Evolutionary conservation across 1,140 invertebrate genomes (phyloP).

Genomic region (Drosophila busckii): DNA sequence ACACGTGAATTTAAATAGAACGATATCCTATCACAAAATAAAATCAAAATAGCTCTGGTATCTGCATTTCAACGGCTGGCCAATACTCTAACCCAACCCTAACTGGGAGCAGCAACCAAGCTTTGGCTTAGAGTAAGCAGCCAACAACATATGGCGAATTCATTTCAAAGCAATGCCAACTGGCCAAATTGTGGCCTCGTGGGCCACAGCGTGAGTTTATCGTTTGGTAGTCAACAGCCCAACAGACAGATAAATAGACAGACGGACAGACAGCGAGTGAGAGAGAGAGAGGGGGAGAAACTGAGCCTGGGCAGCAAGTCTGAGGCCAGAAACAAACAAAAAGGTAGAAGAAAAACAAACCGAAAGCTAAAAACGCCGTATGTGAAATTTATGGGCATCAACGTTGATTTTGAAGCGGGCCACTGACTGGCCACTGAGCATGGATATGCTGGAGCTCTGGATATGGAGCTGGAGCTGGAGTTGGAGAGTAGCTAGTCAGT

Average conservation of each 20-base stretch:
- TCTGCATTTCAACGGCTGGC: background rate
- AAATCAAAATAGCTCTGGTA: too few relatives aligned
- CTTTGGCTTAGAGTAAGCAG: slow-evolving; percentile 36
- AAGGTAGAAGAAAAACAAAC: slow-evolving; percentile 1
- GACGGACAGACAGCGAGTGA: too few relatives aligned
- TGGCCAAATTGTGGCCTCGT: slow-evolving; percentile 28
- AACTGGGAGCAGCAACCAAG: slow-evolving; percentile 22
- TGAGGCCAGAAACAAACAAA: slow-evolving; percentile 27
- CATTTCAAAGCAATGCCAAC: slow-evolving; percentile 70
- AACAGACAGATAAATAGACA: slow-evolving; percentile 20
- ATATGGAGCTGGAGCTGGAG: background rate
- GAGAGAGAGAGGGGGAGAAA: slow-evolving; percentile 5
- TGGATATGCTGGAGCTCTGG: slow-evolving; percentile 11
- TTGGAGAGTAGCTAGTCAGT: slow-evolving; percentile 44
- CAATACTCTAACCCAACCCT: slow-evolving; percentile 4
- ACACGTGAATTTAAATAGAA: too few relatives aligned
- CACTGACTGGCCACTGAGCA: slow-evolving; percentile 20
- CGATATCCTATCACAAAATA: too few relatives aligned
- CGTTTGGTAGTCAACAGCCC: slow-evolving; percentile 52
- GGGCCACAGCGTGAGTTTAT: slow-evolving; percentile 62
- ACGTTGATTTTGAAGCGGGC: slow-evolving; percentile 70
- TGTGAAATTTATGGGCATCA: slow-evolving; percentile 75
- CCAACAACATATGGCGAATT: slow-evolving; percentile 71
- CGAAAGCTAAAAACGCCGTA: slow-evolving; percentile 28
- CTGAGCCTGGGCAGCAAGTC: slow-evolving; percentile 14